Evolutionary conservation across 2,113 vertebrate species (phyloP).

Genomic region (Acrocephalus arundinaceus): DNA sequence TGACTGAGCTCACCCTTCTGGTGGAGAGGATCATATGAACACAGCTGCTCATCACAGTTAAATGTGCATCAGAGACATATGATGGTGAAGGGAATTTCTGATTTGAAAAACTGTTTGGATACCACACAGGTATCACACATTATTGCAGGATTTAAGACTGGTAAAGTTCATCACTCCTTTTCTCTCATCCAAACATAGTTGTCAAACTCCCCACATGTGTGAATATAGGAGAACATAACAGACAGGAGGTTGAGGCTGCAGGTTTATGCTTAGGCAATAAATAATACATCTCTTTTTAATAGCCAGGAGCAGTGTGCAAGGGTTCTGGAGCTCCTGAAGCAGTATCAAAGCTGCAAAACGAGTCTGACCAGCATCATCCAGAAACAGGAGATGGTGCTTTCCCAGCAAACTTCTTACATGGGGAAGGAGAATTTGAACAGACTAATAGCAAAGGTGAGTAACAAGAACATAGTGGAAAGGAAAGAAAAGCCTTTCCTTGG

Average conservation of each 20-base stretch:
- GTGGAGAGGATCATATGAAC: neutral
- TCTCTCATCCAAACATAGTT: neutral
- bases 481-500: neutral
- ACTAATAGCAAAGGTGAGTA: conserved; percentile 82
- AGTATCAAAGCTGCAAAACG: conserved; percentile 84
- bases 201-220: neutral
- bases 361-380: conserved; percentile 82
- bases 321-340: conserved; percentile 88
- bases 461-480: neutral
- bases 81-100: neutral
- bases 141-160: neutral
- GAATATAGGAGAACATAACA: neutral
- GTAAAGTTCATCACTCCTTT: neutral
- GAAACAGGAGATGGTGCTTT: conserved; percentile 83
- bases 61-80: neutral
- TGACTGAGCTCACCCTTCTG: neutral
- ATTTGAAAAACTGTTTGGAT: neutral
- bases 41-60: neutral
- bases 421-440: conserved; percentile 91
- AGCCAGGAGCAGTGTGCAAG: conserved; percentile 84
- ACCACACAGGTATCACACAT: neutral
- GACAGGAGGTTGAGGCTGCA: neutral
- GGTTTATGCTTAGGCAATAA: neutral
- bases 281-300: neutral
- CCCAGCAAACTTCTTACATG: conserved; percentile 87